Conservation (phyloP, 2,888 invertebrate genomes). For the Nezara viridula region DNA sequence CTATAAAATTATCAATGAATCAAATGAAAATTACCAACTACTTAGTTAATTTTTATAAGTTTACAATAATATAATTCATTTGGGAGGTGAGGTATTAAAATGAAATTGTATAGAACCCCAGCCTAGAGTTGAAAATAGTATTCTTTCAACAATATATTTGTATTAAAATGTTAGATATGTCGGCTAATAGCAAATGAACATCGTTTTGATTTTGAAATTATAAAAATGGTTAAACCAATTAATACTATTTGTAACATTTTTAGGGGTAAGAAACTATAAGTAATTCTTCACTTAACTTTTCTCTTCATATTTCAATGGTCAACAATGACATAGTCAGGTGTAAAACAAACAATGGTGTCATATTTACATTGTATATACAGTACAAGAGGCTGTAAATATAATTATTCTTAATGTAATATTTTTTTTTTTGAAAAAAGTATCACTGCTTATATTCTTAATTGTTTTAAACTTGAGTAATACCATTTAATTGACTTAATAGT, state of each 20-base stretch:
- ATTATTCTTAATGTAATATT: constrained; percentile 49
- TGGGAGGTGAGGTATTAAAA: constrained; percentile 33
- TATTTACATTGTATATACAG: constrained; percentile 66
- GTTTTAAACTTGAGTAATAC: constrained; percentile 63
- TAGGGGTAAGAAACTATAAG: constrained; percentile 59
- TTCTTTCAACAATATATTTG: constrained; percentile 59
- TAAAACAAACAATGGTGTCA: constrained; percentile 66
- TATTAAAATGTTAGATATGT: constrained; percentile 58
- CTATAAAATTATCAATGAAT: constrained; percentile 47
- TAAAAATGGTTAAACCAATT: constrained; percentile 57
- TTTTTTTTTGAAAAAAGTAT: constrained; percentile 61
- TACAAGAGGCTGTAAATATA: constrained; percentile 65
- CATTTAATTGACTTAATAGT: constrained; percentile 64
- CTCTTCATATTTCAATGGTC: constrained; percentile 65
- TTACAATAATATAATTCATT: constrained; percentile 25
- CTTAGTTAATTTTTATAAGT: constrained; percentile 30
- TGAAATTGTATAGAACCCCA: constrained; percentile 42
- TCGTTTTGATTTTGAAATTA: constrained; percentile 52
- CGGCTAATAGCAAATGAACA: constrained; percentile 57
- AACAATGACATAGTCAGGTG: constrained; percentile 66
- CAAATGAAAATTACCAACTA: constrained; percentile 38
- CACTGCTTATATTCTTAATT: constrained; percentile 61
- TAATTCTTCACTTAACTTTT: constrained; percentile 63
- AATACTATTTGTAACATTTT: constrained; percentile 45
- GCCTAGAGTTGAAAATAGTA: constrained; percentile 39